These are phyloP conservation scores for Yponomeuta malinellus DNA, from an alignment of 2,888 invertebrate species.

Conservation along the genomic window DNA sequence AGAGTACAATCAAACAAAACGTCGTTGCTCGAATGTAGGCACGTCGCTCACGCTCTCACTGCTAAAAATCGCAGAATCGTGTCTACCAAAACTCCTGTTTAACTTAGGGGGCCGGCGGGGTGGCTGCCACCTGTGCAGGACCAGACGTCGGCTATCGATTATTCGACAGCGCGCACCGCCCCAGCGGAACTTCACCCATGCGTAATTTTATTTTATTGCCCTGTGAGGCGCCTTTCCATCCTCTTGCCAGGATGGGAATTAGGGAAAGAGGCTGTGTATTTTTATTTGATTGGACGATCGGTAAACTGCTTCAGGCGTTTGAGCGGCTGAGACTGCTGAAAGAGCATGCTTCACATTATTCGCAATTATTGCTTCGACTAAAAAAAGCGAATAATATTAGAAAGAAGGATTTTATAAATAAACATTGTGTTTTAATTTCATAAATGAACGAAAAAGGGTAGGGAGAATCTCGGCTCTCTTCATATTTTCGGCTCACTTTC, in stretches of 20 bases:
- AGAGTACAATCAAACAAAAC: too few species aligned
- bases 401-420: too few species aligned
- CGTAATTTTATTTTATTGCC: constrained; percentile 9
- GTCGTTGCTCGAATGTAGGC: too few species aligned
- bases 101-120: constrained; percentile 34
- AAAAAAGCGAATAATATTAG: too few species aligned
- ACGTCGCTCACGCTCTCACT: too few species aligned
- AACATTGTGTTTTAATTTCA: too few species aligned
- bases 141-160: constrained; percentile 76
- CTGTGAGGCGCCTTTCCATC: neutral
- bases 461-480: too few species aligned
- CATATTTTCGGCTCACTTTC: too few species aligned
- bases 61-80: neutral
- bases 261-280: neutral
- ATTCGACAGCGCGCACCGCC: constrained; percentile 57
- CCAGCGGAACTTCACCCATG: constrained; percentile 12
- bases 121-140: constrained; percentile 20
- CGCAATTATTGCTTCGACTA: too few species aligned
- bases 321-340: neutral
- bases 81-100: constrained; percentile 28
- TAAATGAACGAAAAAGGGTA: too few species aligned
- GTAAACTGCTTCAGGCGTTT: neutral
- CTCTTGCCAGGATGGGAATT: neutral
- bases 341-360: neutral
- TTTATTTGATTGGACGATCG: neutral